Evolutionary conservation across 2,888 invertebrate species (phyloP).

Genomic region (Meteorus cinctellus): DNA sequence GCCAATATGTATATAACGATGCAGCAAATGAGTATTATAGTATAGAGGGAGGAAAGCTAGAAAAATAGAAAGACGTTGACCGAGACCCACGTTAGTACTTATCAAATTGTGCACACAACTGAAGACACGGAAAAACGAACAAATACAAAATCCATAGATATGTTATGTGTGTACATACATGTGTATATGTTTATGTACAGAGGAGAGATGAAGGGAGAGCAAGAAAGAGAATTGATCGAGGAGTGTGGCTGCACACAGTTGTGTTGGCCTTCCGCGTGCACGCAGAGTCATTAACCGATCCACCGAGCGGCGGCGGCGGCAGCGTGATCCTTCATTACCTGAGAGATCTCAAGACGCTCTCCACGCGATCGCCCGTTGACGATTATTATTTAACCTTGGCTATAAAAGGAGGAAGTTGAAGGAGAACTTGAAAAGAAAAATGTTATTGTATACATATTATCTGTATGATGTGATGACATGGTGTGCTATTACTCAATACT

Average conservation of each 20-base stretch:
- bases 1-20: conserved; percentile 22
- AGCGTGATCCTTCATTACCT: conserved; percentile 41
- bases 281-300: conserved; percentile 51
- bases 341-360: conserved; percentile 37
- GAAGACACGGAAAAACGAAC: not conserved
- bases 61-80: conserved; percentile 13
- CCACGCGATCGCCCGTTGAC: conserved; percentile 47
- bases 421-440: conserved; percentile 9
- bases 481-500: no score
- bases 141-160: not conserved
- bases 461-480: not conserved
- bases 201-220: not conserved
- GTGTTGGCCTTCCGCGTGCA: conserved; percentile 45
- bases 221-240: conserved; percentile 18
- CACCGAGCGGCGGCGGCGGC: conserved; percentile 40
- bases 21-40: not conserved
- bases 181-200: conserved; percentile 4
- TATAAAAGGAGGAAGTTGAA: not conserved
- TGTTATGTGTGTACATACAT: not conserved
- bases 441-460: conserved; percentile 3
- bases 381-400: conserved; percentile 47
- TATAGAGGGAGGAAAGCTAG: not conserved
- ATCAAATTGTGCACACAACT: not conserved
- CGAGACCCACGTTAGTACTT: conserved; percentile 7
- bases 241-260: conserved; percentile 8